Percentiles rank a stretch among this genome's conserved stretches.
These are phyloP conservation scores for Apostichopus californicus DNA, from an alignment of 35 echinoderm and acorn worm species.

Conservation along the genomic window DNA sequence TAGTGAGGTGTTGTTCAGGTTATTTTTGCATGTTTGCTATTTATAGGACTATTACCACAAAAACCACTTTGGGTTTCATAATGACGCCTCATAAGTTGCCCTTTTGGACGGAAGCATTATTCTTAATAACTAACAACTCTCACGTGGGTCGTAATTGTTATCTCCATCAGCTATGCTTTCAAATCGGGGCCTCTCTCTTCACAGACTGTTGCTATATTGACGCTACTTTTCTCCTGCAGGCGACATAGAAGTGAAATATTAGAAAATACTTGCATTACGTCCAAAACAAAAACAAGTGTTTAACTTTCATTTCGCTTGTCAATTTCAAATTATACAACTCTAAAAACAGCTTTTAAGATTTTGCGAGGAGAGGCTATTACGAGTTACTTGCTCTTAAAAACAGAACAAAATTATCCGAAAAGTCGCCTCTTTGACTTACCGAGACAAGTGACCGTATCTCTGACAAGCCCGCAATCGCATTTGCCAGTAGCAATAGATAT, in stretches of 20 bases:
- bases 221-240: neutral
- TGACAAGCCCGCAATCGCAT: neutral
- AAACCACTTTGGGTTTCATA: too few species aligned
- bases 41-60: too few species aligned
- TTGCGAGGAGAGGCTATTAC: neutral
- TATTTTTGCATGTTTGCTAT: too few species aligned
- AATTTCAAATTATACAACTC: neutral
- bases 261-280: neutral
- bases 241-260: neutral
- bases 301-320: neutral
- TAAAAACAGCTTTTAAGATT: neutral
- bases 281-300: neutral
- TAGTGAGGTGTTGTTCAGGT: too few species aligned
- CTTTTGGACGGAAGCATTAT: neutral
- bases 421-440: slow-evolving; percentile 5
- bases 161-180: neutral
- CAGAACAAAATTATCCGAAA: neutral
- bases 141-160: neutral
- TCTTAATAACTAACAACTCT: neutral
- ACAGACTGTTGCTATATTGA: neutral
- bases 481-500: neutral
- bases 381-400: neutral
- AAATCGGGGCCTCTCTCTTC: neutral
- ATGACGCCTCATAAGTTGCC: neutral
- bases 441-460: slow-evolving; percentile 17